Evolutionary conservation across 1,140 invertebrate species (phyloP), one percentile per base, ranked within the genome.

Genomic region (Brachionus paranguensis): DNA sequence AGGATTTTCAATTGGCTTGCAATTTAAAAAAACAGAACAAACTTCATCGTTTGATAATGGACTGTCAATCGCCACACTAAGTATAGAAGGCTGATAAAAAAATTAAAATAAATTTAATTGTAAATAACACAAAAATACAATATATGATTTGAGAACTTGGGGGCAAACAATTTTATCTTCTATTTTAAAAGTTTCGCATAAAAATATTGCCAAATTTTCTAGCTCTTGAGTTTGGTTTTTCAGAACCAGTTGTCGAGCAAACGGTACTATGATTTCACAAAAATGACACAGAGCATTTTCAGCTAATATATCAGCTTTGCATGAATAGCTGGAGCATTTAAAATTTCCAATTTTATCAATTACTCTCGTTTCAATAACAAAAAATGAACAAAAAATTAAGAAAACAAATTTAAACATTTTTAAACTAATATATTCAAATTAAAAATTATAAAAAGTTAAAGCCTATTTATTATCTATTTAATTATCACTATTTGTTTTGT

Each of bases 131-230:
- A 27, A 27, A 29, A n/a, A 41, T 81, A 81, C 78, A 2, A 68
- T 24, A 45, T 81, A 81, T 12, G 53, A 64, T 27, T 81, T 64
- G n/a, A 81, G 37, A 45, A 81, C 37, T 64, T 81, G 78, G 0
- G 33, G 37, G n/a, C 78, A 81, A 12, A 81, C 78, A 33, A 33
- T 27, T n/a, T 45, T 43, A 81, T 81, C 78, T 64, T 60, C 78
- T 47, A 81, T 81, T 47, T 41, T 81, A n/a, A 81, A 68, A n/a
- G 33, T 41, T 20, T 43, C 37, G 29, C 78, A 81, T 10, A 81
- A 60, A 68, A 81, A 81, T 64, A 64, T 45, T 10, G 33, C 41
- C 14, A 81, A 68, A 41, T 60, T 60, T 24, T 60, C 33, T 14
- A 81, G n/a, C 24, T 81, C 53, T 64, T 81, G n/a, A 8, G 78